These are phyloP conservation scores for Cyprinodon diabolis DNA, from an alignment of 2,797 vertebrate genomes.

Conservation along the genomic window DNA sequence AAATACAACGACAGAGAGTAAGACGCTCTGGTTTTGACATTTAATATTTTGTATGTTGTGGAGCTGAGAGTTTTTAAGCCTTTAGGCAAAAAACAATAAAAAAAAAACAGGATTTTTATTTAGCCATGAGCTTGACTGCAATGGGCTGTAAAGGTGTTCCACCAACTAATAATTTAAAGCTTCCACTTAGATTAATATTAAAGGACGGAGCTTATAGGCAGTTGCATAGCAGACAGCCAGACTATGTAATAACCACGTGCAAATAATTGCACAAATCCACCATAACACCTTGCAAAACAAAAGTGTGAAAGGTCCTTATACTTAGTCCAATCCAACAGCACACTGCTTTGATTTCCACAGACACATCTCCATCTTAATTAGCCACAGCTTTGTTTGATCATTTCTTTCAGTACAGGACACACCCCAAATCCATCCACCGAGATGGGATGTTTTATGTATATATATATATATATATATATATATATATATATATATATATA, in stretches of 20 bases:
- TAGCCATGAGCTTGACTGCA: slow-evolving; percentile 62
- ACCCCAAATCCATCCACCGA: slow-evolving; percentile 63
- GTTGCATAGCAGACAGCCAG: slow-evolving; percentile 69
- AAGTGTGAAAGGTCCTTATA: slow-evolving; percentile 66
- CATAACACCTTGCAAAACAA: slow-evolving; percentile 75
- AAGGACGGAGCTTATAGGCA: slow-evolving; percentile 63
- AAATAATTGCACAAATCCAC: slow-evolving; percentile 74
- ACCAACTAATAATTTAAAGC: slow-evolving; percentile 73
- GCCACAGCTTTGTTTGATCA: slow-evolving; percentile 72
- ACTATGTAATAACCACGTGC: slow-evolving; percentile 71
- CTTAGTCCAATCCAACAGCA: slow-evolving; percentile 66
- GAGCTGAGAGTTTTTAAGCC: slow-evolving; percentile 57
- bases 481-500: neutral
- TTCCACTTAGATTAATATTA: slow-evolving; percentile 66
- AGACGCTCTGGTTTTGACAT: slow-evolving; percentile 37
- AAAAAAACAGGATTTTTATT: slow-evolving; percentile 54
- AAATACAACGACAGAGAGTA: slow-evolving; percentile 28
- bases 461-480: slow-evolving; percentile 6
- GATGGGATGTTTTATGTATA: neutral
- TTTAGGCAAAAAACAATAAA: slow-evolving; percentile 61
- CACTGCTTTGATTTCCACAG: slow-evolving; percentile 64
- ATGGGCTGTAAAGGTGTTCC: slow-evolving; percentile 62
- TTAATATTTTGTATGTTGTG: slow-evolving; percentile 48
- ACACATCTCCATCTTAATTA: slow-evolving; percentile 74
- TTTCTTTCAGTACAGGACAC: slow-evolving; percentile 53